A percentile compares a stretch with the other conserved stretches of the same genome.
These are phyloP conservation scores for Cosmopolites sordidus DNA, from an alignment of 2,888 invertebrate species.

Conservation along the genomic window DNA sequence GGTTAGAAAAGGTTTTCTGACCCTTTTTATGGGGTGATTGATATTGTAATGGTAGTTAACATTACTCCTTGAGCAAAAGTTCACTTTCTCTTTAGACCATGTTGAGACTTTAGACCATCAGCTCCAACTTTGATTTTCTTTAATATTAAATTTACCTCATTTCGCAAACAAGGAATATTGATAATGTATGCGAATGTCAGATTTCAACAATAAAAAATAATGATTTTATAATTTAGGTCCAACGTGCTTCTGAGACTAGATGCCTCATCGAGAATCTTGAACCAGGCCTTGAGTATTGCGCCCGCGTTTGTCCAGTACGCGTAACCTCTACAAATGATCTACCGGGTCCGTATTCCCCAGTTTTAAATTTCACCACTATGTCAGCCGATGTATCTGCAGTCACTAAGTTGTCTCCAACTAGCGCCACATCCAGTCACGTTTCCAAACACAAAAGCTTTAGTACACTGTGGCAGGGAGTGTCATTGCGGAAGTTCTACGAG, in stretches of 20 bases:
- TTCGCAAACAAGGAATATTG: too few species aligned
- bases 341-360: conserved; percentile 66
- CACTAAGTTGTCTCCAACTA: conserved; percentile 40
- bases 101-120: too few species aligned
- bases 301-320: conserved; percentile 76
- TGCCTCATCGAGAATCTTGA: conserved; percentile 65
- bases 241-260: conserved; percentile 61
- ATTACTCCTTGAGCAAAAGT: too few species aligned
- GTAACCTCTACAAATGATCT: conserved; percentile 58
- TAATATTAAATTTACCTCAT: too few species aligned
- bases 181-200: too few species aligned
- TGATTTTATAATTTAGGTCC: too few species aligned
- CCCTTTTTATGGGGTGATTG: too few species aligned
- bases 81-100: too few species aligned
- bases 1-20: too few species aligned
- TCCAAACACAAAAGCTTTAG: conserved; percentile 28
- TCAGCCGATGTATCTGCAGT: conserved; percentile 45
- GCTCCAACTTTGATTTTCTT: too few species aligned
- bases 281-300: conserved; percentile 69
- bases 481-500: conserved; percentile 51
- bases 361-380: conserved; percentile 56
- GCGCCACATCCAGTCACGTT: conserved; percentile 30
- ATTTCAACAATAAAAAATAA: too few species aligned
- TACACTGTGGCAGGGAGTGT: conserved; percentile 31
- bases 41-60: too few species aligned